Conservation (phyloP, 2,888 invertebrate species). For the Ochropleura plecta region DNA sequence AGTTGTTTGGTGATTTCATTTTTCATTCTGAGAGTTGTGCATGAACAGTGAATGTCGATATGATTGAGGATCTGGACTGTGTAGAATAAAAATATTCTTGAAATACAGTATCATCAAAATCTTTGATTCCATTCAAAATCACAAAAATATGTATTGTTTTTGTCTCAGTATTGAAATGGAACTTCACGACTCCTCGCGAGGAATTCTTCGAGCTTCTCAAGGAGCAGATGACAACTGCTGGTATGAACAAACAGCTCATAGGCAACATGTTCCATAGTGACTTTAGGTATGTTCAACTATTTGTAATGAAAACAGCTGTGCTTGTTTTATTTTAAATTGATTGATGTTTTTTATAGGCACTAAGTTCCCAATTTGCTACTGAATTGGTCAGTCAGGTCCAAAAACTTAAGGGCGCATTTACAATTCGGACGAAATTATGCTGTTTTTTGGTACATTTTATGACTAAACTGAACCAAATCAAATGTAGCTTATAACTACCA, state of each 20-base stretch:
- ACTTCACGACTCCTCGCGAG: constrained; percentile 97
- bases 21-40: neutral
- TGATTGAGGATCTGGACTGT: neutral
- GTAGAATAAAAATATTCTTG: neutral
- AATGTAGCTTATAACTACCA: no score
- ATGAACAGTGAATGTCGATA: neutral
- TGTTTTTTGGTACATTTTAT: no score
- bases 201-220: constrained; percentile 98
- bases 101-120: neutral
- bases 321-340: neutral
- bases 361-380: no score
- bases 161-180: constrained; percentile 95
- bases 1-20: neutral
- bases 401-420: no score
- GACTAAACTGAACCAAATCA: no score
- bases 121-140: neutral
- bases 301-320: neutral
- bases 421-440: no score
- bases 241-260: constrained; percentile 96
- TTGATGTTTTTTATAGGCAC: no score
- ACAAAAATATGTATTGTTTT: constrained; percentile 1
- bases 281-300: constrained; percentile 91
- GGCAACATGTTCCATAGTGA: constrained; percentile 98
- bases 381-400: no score
- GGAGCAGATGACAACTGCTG: constrained; percentile 97